Evolutionary conservation across 2,113 vertebrate species (phyloP), one percentile per base, ranked within the genome.

Genomic region (Ciconia stormi): DNA sequence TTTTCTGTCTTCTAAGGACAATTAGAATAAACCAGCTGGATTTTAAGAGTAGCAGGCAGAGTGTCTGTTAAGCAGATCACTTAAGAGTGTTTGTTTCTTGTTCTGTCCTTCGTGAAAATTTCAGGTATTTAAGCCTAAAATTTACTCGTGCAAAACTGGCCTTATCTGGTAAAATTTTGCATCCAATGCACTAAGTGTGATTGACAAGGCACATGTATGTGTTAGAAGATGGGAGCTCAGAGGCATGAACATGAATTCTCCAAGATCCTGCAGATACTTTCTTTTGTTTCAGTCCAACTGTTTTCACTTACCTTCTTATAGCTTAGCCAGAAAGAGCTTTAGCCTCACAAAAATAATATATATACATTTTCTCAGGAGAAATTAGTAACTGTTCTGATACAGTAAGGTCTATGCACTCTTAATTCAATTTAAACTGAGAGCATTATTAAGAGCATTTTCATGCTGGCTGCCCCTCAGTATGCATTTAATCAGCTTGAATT

Each of bases 381-480:
- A 85, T 95, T 63, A 42, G 62, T 87, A 78, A 14, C 53, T 80
- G 16, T 87, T 91, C 49, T 72, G 77, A 73, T 70, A 87, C 77
- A 87, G 36, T n/a, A 90, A 72, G 81, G 38, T 76, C 49, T 90
- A 46, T 44, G 59, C 18, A 62, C 63, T 83, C 50, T 78, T 90
- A 93, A 93, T 91, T 90, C 47, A 90, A 82, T 91, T 94, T 91
- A 73, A 93, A 82, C 58, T 27, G n/a, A 85, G 49, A 89, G 66
- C 38, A 38, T 38, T 92, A 94, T 72, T 87, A 94, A 62, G 70
- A 79, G 34, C 16, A 47, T 80, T 95, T 85, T 50, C 86, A 34
- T 85, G 40, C 66, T 96, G 89, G 29, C 49, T 93, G 74, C 16
- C 47, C 66, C 67, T 77, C 61, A 62, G 55, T 71, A 67, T 71